Percentiles rank a stretch among this genome's conserved stretches.
These are phyloP conservation scores for Lerista edwardsae DNA, from an alignment of 2,797 vertebrate genomes.

Conservation along the genomic window DNA sequence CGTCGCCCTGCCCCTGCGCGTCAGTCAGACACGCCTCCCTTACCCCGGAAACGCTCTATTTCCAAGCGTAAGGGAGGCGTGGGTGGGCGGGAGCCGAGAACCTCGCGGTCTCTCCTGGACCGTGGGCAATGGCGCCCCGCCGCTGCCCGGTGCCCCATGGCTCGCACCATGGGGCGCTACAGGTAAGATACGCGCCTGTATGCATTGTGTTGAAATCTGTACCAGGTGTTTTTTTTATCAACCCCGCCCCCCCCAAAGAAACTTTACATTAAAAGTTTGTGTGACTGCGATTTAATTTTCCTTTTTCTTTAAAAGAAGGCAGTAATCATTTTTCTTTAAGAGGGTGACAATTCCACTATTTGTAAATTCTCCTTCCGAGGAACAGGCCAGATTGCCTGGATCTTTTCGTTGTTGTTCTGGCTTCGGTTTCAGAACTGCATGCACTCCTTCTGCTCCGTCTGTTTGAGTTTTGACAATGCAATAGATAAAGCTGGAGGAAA, in stretches of 20 bases:
- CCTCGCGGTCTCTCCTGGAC: too few species aligned
- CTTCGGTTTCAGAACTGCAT: slow-evolving; percentile 81
- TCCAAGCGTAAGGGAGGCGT: too few species aligned
- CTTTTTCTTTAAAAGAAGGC: slow-evolving; percentile 67
- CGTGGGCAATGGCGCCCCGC: too few species aligned
- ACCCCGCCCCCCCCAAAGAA: background rate
- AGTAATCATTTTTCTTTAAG: slow-evolving; percentile 70
- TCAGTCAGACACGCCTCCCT: too few species aligned
- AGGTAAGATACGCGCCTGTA: too few species aligned
- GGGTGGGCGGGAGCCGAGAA: too few species aligned
- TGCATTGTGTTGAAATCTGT: slow-evolving; percentile 28
- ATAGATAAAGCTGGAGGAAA: slow-evolving; percentile 78
- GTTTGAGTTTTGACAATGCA: slow-evolving; percentile 83
- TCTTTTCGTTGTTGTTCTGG: slow-evolving; percentile 81
- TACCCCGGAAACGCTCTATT: too few species aligned
- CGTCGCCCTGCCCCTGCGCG: too few species aligned
- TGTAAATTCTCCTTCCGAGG: slow-evolving; percentile 79
- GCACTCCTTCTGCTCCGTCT: slow-evolving; percentile 83
- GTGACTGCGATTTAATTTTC: slow-evolving; percentile 58
- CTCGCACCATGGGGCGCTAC: too few species aligned
- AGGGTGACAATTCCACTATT: slow-evolving; percentile 73
- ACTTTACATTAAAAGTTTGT: slow-evolving; percentile 54
- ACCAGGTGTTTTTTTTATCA: slow-evolving; percentile 17
- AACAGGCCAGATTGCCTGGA: slow-evolving; percentile 83
- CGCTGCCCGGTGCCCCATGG: too few species aligned